Percentiles rank a stretch among this genome's conserved stretches.
phyloP scores from a whole-genome alignment of 2,797 vertebrate species.

The Eupleurogrammus muticus region DNA sequence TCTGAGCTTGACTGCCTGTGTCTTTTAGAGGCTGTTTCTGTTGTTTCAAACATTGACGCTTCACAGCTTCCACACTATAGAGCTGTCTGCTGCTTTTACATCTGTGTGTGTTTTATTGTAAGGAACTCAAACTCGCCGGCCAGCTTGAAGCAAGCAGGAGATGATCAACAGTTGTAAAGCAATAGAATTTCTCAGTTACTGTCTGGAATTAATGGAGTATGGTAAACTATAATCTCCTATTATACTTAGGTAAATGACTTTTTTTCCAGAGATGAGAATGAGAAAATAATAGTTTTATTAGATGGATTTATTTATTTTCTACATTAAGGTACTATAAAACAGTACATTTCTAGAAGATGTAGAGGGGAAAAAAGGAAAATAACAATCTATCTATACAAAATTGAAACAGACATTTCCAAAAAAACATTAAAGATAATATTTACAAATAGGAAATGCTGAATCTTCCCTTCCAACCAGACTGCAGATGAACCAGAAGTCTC shows the following conservation, averaged over 20 bases:
- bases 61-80: conserved; percentile 57
- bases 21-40: conserved; percentile 53
- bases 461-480: conserved; percentile 38
- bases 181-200: neutral
- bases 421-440: conserved; percentile 50
- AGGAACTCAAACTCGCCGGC: conserved; percentile 35
- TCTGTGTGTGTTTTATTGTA: conserved; percentile 28
- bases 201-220: too few species aligned
- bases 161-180: neutral
- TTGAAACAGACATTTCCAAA: conserved; percentile 56
- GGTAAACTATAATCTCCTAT: too few species aligned
- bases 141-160: conserved; percentile 20
- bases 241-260: too few species aligned
- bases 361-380: conserved; percentile 67
- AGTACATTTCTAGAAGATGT: conserved; percentile 79
- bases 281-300: neutral
- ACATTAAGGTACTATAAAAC: conserved; percentile 86
- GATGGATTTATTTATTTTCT: conserved; percentile 72
- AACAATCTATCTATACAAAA: conserved; percentile 72
- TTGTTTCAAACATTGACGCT: conserved; percentile 55
- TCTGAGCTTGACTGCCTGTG: conserved; percentile 23
- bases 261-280: neutral
- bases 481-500: conserved; percentile 12
- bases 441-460: conserved; percentile 63
- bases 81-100: conserved; percentile 50